Conservation (phyloP, 2,113 vertebrate genomes). For the Ptychochromis oligacanthus region DNA sequence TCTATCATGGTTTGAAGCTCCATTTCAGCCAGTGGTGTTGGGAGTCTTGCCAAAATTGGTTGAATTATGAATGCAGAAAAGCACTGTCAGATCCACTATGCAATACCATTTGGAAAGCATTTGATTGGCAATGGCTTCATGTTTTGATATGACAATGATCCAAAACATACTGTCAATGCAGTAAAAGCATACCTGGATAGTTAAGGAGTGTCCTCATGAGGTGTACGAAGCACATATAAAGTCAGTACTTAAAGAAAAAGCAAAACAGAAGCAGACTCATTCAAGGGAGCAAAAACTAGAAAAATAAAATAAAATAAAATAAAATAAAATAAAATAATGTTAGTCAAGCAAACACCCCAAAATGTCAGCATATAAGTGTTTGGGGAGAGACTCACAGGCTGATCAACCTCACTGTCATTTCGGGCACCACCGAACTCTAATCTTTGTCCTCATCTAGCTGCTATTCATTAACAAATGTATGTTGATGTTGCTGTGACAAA, state of each 20-base stretch:
- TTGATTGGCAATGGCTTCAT: too few relatives aligned
- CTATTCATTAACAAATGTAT: neutral
- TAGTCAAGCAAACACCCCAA: neutral
- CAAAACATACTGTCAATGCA: too few relatives aligned
- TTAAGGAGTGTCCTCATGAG: neutral
- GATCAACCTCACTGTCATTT: neutral
- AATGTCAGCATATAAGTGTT: neutral
- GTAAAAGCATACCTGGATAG: too few relatives aligned
- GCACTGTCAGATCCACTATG: too few relatives aligned
- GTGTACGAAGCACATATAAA: neutral
- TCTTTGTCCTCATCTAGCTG: neutral
- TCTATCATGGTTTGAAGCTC: too few relatives aligned
- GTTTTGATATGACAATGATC: too few relatives aligned
- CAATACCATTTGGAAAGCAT: too few relatives aligned
- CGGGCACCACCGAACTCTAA: neutral
- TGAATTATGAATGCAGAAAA: too few relatives aligned
- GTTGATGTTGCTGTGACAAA: constrained; percentile 1
- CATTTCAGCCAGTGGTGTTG: too few relatives aligned
- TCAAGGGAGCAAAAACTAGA: neutral
- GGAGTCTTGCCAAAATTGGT: too few relatives aligned
- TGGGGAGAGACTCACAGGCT: neutral
- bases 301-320: neutral
- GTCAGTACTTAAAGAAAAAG: neutral
- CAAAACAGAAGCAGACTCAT: neutral
- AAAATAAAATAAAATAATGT: neutral